Evolutionary conservation across 2,113 vertebrate species (phyloP).

Genomic region (Barbus barbus): DNA sequence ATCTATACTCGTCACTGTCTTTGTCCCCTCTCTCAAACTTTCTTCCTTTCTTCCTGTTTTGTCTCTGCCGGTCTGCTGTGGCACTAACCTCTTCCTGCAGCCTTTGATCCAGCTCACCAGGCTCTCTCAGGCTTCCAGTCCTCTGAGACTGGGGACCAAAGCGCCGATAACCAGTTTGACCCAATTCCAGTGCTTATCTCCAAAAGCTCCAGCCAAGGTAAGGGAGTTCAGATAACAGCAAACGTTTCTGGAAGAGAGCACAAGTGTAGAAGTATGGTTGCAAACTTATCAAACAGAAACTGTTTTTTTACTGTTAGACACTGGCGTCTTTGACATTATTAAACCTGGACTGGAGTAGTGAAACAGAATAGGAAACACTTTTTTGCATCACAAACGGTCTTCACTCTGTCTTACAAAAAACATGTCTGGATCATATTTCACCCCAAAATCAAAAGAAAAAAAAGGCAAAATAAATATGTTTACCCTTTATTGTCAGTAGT

Average conservation of each 20-base stretch:
- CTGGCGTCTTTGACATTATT: neutral
- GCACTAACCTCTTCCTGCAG: conserved; percentile 53
- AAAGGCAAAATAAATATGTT: too few relatives aligned
- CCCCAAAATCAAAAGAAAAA: neutral
- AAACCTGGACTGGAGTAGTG: neutral
- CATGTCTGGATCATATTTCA: too few relatives aligned
- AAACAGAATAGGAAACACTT: neutral
- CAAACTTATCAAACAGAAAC: neutral
- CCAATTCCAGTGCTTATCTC: conserved; percentile 98
- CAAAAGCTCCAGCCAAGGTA: conserved; percentile 98
- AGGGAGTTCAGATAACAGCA: too few relatives aligned
- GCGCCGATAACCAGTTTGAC: conserved; percentile 96
- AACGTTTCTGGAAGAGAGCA: conserved; percentile 16
- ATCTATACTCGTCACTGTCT: neutral
- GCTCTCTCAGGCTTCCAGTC: conserved; percentile 59
- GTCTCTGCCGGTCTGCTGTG: conserved; percentile 51
- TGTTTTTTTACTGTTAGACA: too few relatives aligned
- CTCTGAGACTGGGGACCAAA: conserved; percentile 86
- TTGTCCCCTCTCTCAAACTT: neutral
- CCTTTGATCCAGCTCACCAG: conserved; percentile 51
- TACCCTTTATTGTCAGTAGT: too few relatives aligned
- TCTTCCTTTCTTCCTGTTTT: neutral
- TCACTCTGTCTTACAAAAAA: too few relatives aligned
- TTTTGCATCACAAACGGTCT: too few relatives aligned
- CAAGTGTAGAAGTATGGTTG: neutral